Evolutionary conservation across 2,797 vertebrate species (phyloP).

Genomic region (Remorina albescens): DNA sequence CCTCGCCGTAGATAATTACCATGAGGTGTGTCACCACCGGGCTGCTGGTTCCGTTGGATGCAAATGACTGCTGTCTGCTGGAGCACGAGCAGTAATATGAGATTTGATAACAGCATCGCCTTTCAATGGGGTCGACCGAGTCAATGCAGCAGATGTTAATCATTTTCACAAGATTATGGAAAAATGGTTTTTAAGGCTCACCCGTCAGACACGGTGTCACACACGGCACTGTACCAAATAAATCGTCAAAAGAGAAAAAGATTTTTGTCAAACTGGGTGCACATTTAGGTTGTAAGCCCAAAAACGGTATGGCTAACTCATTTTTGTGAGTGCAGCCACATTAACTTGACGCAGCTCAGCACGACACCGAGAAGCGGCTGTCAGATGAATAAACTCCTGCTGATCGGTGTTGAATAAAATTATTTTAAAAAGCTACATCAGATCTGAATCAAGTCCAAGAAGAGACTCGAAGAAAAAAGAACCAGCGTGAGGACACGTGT

Average conservation of each 20-base stretch:
- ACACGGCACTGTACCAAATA: neutral
- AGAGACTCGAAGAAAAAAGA: no score
- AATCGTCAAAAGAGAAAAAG: neutral
- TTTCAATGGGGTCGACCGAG: neutral
- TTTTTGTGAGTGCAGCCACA: conserved; percentile 11
- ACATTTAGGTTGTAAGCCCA: neutral
- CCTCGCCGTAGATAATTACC: conserved; percentile 23
- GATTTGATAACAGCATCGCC: conserved; percentile 14
- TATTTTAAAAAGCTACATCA: no score
- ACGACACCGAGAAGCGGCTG: conserved; percentile 16
- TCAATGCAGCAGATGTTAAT: conserved; percentile 25
- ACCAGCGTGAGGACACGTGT: neutral
- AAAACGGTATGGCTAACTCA: neutral
- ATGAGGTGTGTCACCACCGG: conserved; percentile 6
- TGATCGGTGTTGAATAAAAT: no score
- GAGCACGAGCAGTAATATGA: conserved; percentile 14
- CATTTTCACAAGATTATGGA: conserved; percentile 11
- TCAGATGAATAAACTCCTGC: neutral
- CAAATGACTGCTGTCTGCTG: conserved; percentile 22
- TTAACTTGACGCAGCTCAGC: conserved; percentile 9
- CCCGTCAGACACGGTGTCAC: neutral
- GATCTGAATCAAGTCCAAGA: no score
- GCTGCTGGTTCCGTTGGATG: conserved; percentile 40
- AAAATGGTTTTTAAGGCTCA: conserved; percentile 9
- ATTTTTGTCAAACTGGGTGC: conserved; percentile 8